These are phyloP conservation scores for Spea hammondii DNA, from an alignment of 2,797 vertebrate species.

Conservation along the genomic window DNA sequence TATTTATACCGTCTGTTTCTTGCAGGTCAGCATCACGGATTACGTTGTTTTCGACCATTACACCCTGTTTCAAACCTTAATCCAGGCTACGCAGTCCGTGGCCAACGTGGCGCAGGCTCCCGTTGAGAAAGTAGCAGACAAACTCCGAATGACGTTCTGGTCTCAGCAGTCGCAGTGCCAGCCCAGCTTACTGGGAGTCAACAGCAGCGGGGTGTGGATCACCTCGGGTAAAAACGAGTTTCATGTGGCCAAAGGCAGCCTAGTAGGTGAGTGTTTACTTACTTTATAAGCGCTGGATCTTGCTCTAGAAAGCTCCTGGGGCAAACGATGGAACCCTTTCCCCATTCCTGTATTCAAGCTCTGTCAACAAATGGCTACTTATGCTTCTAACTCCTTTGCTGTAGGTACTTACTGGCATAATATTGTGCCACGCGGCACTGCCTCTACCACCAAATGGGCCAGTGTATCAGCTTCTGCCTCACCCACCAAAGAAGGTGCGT, in stretches of 20 bases:
- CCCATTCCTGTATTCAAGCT: too few species aligned
- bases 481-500: slow-evolving; percentile 78
- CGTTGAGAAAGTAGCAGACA: slow-evolving; percentile 87
- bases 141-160: slow-evolving; percentile 85
- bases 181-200: slow-evolving; percentile 86
- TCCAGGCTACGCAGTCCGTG: slow-evolving; percentile 89
- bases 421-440: slow-evolving; percentile 88
- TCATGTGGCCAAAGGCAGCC: slow-evolving; percentile 88
- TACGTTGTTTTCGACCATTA: slow-evolving; percentile 96
- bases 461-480: slow-evolving; percentile 84
- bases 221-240: slow-evolving; percentile 92
- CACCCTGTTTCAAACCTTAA: slow-evolving; percentile 88
- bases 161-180: slow-evolving; percentile 92
- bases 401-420: slow-evolving; percentile 91
- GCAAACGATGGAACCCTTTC: too few species aligned
- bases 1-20: too few species aligned
- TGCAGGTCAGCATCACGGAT: slow-evolving; percentile 92
- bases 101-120: slow-evolving; percentile 87
- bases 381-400: slow-evolving; percentile 27
- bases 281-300: background rate
- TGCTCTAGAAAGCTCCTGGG: too few species aligned
- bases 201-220: slow-evolving; percentile 85
- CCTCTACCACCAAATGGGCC: slow-evolving; percentile 89
- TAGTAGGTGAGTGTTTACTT: slow-evolving; percentile 73
- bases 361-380: too few species aligned